These are phyloP conservation scores for Rhinogobio ventralis DNA, from an alignment of 2,797 vertebrate species.

Conservation along the genomic window DNA sequence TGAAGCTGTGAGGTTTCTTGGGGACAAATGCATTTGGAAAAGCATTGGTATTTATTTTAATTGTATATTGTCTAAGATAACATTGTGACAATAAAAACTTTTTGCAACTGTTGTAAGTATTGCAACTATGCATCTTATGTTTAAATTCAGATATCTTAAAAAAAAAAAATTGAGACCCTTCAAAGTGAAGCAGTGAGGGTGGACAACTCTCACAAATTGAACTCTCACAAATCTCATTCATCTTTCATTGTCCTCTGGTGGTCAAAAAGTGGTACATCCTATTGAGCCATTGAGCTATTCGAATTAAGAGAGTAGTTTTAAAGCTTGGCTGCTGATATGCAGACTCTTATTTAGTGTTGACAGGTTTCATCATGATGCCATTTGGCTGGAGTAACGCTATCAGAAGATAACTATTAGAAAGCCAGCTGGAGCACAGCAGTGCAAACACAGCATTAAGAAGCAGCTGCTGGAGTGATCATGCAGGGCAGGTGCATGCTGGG, in stretches of 20 bases:
- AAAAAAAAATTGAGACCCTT: neutral
- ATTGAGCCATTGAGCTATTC: neutral
- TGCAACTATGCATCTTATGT: neutral
- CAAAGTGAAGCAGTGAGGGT: neutral
- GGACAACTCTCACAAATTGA: neutral
- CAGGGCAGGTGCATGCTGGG: neutral
- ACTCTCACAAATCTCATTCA: too few species aligned
- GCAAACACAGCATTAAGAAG: conserved; percentile 19
- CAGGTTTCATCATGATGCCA: conserved; percentile 26
- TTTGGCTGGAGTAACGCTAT: conserved; percentile 28
- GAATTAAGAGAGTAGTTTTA: conserved; percentile 13
- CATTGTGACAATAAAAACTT: neutral
- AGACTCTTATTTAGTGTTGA: conserved; percentile 8
- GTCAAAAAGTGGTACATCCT: neutral
- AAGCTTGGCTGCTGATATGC: neutral
- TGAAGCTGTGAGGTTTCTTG: neutral
- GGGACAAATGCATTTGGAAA: neutral
- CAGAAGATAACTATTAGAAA: conserved; percentile 22
- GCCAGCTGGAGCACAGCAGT: conserved; percentile 27
- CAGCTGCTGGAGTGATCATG: conserved; percentile 21
- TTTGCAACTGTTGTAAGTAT: neutral
- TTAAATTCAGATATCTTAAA: neutral
- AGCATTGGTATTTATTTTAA: neutral
- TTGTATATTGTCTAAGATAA: neutral
- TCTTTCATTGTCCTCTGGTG: neutral